Evolutionary conservation across 2,797 vertebrate species (phyloP).

Genomic region (Poeciliopsis paucimaculata): DNA sequence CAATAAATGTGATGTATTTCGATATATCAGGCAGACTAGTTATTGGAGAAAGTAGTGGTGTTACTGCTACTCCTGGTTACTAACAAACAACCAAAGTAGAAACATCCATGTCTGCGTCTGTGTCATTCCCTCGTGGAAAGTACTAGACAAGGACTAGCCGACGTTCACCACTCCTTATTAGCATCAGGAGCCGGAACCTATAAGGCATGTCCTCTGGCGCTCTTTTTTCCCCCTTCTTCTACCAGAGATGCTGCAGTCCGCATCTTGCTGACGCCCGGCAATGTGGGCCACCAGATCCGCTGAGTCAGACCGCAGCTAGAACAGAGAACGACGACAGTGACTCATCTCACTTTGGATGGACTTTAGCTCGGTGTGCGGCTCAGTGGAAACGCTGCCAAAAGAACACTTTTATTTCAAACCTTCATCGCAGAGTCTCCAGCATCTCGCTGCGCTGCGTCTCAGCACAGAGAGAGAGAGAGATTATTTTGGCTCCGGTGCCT

Average conservation of each 20-base stretch:
- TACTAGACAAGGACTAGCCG: no score
- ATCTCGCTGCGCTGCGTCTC: not conserved
- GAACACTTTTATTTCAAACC: not conserved
- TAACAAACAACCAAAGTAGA: no score
- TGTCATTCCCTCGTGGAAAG: no score
- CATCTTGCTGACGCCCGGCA: constrained; percentile 38
- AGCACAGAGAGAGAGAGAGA: not conserved
- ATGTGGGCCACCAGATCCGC: constrained; percentile 29
- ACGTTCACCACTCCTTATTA: constrained; percentile 6
- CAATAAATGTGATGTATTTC: not conserved
- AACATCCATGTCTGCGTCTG: no score
- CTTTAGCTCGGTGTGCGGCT: not conserved
- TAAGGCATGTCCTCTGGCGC: constrained; percentile 18
- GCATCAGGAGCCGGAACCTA: constrained; percentile 4
- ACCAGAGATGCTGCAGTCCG: constrained; percentile 15
- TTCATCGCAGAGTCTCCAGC: not conserved
- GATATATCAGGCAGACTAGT: no score
- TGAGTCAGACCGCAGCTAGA: constrained; percentile 51
- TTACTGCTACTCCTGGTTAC: no score
- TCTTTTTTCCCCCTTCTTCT: not conserved
- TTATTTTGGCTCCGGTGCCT: constrained; percentile 24
- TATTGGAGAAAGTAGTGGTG: no score
- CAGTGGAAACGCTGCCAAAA: not conserved
- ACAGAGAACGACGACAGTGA: constrained; percentile 28
- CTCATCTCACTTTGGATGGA: constrained; percentile 20